Base-by-base conservation (phyloP, 2,113 vertebrate species). In the Hepsetus odoe region DNA sequence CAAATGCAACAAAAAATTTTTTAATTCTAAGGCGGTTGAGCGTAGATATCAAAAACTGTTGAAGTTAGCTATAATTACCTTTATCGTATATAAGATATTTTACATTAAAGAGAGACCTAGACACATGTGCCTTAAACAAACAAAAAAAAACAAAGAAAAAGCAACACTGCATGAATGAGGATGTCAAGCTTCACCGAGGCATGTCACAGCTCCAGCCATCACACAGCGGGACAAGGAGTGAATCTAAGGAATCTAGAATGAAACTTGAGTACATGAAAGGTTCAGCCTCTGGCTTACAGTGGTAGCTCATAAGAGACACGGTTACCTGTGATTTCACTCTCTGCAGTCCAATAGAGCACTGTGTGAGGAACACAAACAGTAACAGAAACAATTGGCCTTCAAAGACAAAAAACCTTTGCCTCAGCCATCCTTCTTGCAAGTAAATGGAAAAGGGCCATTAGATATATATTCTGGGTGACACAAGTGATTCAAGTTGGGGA, bases 271-370 rank as follows among this genome's bases (percentile, higher is more conserved):
- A 61, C 6, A 55, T 76, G 62, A 67, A 44, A 22, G 51, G 61
- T 83, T 69, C 80, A 84, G 83, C 83, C 83, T 55, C 70, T 49
- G 82, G 82, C 84, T 79, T 72, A 69, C 51, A 68, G 81, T 86
- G 85, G 88, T 77, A 86, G 86, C 83, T 86, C 64, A 74, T 83
- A 74, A 85, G 84, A 74, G 3, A 38, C 79, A 77, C 79, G 51
- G 53, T 94, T 94, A 94, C 93, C 93, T 94, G 93, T 86, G 56
- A 90, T 88, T 80, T 94, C 91, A 87, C 90, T 91, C 87, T 93
- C 92, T 79, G 92, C 92, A 81, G 93, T 92, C 93, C 93, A 93
- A 92, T 94, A 93, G 82, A 94, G 92, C 88, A 94, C 93, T 93
- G 93, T 74, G 71, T 90, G 88, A 90, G 87, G 90, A 80, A 93